Evolutionary conservation across 2,797 vertebrate species (phyloP).

Genomic region (Sternarchorhynchus goeldii): DNA sequence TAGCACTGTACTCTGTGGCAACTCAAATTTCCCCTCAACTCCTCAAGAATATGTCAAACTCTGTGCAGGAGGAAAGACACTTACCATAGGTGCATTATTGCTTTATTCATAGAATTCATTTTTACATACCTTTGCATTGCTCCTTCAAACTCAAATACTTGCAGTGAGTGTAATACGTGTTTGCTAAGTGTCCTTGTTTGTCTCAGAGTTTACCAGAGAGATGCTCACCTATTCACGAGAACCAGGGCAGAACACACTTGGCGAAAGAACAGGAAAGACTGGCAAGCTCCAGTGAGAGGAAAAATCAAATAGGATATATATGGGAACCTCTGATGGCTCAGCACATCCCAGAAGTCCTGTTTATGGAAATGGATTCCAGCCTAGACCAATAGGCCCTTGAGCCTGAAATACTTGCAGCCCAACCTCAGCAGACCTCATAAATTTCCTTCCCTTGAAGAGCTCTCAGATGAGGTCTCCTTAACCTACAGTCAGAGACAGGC

Average conservation of each 20-base stretch:
- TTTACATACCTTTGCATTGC: slow-evolving; percentile 28
- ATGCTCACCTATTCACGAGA: slow-evolving; percentile 58
- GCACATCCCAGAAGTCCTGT: slow-evolving; percentile 69
- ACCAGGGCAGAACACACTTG: slow-evolving; percentile 62
- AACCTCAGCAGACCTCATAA: slow-evolving; percentile 53
- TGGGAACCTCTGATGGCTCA: slow-evolving; percentile 68
- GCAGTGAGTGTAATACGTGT: slow-evolving; percentile 5
- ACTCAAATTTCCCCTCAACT: slow-evolving; percentile 8
- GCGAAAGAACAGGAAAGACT: slow-evolving; percentile 66
- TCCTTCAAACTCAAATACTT: slow-evolving; percentile 11
- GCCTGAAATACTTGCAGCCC: slow-evolving; percentile 76
- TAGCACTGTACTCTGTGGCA: not conserved
- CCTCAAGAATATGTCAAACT: not conserved
- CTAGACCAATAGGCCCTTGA: slow-evolving; percentile 71
- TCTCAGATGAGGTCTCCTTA: not conserved
- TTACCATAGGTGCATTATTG: slow-evolving; percentile 30
- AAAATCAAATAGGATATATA: slow-evolving; percentile 71
- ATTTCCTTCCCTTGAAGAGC: slow-evolving; percentile 50
- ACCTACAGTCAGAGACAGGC: slow-evolving; percentile 17
- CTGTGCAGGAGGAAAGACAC: slow-evolving; percentile 34
- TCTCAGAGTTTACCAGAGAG: slow-evolving; percentile 22
- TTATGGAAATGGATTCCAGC: slow-evolving; percentile 74
- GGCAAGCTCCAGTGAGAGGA: slow-evolving; percentile 60
- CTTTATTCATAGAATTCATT: slow-evolving; percentile 22
- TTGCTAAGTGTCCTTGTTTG: slow-evolving; percentile 16